Evolutionary conservation across 2,888 invertebrate species (phyloP).

Genomic region (Crossocerus cetratus): DNA sequence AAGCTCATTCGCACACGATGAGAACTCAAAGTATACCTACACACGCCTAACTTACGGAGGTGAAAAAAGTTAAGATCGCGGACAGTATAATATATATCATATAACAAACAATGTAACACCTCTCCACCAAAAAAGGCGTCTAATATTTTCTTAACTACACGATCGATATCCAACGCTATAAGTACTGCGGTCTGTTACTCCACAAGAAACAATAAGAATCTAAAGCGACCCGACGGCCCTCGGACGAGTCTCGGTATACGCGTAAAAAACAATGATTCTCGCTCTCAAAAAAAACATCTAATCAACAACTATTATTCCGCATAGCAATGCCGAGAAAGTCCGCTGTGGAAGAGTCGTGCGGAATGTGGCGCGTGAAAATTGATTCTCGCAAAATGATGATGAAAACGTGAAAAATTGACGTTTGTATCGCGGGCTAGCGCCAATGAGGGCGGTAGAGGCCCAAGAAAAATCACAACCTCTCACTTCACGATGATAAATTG

Average conservation of each 20-base stretch:
- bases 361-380: conserved; percentile 40
- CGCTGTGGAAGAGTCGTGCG: conserved; percentile 32
- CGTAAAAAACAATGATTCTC: neutral
- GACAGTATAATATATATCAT: conserved; percentile 12
- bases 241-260: neutral
- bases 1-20: neutral
- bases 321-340: conserved; percentile 2
- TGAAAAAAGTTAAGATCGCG: conserved; percentile 1
- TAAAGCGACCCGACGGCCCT: neutral
- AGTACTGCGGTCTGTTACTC: conserved; percentile 47
- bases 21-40: neutral
- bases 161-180: conserved; percentile 35
- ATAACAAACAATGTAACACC: conserved; percentile 10
- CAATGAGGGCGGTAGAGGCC: no score
- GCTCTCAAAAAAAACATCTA: neutral
- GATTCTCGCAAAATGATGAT: conserved; percentile 9
- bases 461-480: conserved; percentile 19
- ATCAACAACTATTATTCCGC: neutral
- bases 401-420: neutral
- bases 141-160: conserved; percentile 17
- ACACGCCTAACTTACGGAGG: neutral
- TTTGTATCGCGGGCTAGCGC: no score
- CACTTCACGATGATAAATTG: neutral
- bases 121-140: conserved; percentile 12
- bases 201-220: neutral